Conservation (phyloP, 2,888 invertebrate species). For the Anaspis maculata region DNA sequence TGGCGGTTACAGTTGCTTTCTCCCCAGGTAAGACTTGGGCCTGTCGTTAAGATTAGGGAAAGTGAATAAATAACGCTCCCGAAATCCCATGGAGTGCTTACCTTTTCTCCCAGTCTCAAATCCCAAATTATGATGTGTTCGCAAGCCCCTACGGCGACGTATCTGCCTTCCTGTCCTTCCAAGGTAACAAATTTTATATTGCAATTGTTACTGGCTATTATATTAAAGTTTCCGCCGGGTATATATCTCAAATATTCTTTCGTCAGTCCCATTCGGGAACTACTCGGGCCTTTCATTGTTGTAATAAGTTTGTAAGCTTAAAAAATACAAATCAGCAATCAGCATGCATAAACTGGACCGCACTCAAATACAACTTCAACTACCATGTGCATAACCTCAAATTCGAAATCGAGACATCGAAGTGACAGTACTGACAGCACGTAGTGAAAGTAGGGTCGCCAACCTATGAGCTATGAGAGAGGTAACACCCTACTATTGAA, state of each 20-base stretch:
- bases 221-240: conserved; percentile 77
- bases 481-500: too few relatives aligned
- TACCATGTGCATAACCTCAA: too few relatives aligned
- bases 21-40: conserved; percentile 73
- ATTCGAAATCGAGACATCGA: too few relatives aligned
- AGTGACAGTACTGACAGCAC: too few relatives aligned
- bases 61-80: conserved; percentile 1
- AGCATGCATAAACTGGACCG: too few relatives aligned
- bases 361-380: too few relatives aligned
- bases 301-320: too few relatives aligned
- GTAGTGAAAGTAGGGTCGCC: too few relatives aligned
- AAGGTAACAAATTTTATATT: conserved; percentile 74
- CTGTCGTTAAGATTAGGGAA: conserved; percentile 42
- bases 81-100: too few relatives aligned
- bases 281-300: too few relatives aligned
- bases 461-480: too few relatives aligned
- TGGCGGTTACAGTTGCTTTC: conserved; percentile 66
- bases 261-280: conserved; percentile 87
- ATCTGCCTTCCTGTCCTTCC: conserved; percentile 71
- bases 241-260: conserved; percentile 91
- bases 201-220: conserved; percentile 72
- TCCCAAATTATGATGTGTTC: conserved; percentile 95
- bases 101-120: conserved; percentile 74
- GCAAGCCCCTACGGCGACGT: conserved; percentile 84
- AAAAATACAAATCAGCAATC: too few relatives aligned